These are phyloP conservation scores for Cryptotermes secundus DNA, from an alignment of 1,140 invertebrate genomes.

Conservation along the genomic window DNA sequence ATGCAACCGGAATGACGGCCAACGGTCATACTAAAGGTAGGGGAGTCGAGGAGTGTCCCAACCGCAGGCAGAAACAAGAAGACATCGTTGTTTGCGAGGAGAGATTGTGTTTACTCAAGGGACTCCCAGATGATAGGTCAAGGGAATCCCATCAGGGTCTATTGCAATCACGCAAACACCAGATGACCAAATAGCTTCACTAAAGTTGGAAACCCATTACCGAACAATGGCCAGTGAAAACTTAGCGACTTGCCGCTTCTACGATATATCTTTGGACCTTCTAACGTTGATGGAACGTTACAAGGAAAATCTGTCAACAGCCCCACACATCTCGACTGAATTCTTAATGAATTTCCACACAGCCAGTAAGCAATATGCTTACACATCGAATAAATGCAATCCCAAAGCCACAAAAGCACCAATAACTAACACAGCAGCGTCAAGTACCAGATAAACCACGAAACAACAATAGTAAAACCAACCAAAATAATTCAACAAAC, in stretches of 20 bases:
- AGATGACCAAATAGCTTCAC: neutral
- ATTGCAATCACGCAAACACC: constrained; percentile 12
- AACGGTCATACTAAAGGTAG: neutral
- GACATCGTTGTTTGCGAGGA: constrained; percentile 2
- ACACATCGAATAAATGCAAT: too few relatives aligned
- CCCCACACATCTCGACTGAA: too few relatives aligned
- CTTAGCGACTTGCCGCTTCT: neutral
- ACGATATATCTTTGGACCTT: neutral
- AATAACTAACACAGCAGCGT: too few relatives aligned
- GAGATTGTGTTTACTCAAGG: constrained; percentile 16
- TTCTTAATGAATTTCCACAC: too few relatives aligned
- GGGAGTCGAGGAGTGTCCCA: neutral
- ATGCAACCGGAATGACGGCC: neutral
- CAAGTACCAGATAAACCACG: too few relatives aligned
- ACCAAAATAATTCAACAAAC: too few relatives aligned
- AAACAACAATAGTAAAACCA: too few relatives aligned
- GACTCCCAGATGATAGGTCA: neutral
- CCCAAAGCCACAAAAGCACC: too few relatives aligned
- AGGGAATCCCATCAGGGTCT: neutral
- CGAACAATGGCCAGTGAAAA: neutral
- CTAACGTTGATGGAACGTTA: neutral
- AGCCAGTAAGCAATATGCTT: too few relatives aligned
- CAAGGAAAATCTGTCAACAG: neutral
- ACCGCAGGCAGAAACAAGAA: neutral
- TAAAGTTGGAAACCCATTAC: constrained; percentile 1